Conservation (phyloP, 2,797 vertebrate species). For the Peromyscus melanophrys region DNA sequence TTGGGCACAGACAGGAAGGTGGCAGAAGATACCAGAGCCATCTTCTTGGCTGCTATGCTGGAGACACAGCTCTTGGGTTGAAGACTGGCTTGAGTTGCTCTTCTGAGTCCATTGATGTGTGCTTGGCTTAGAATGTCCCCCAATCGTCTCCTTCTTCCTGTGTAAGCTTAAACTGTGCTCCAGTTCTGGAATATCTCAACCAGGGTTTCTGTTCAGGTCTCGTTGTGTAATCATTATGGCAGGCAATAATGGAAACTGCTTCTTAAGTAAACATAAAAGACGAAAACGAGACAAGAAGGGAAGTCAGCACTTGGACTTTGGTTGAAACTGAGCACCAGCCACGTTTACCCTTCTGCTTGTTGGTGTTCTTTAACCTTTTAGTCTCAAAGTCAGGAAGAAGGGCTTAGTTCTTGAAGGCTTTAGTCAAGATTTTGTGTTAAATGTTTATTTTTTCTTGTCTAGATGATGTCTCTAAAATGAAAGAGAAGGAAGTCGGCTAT, state of each 20-base stretch:
- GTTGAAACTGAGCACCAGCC: not conserved
- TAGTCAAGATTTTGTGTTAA: not conserved
- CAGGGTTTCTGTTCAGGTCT: not conserved
- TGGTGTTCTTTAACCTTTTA: constrained; percentile 7
- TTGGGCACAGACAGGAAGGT: not conserved
- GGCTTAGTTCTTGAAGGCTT: not conserved
- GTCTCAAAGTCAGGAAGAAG: constrained; percentile 47
- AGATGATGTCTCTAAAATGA: not conserved
- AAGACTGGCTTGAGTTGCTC: not conserved
- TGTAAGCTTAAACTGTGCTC: not conserved
- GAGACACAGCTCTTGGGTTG: not conserved
- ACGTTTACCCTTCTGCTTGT: not conserved
- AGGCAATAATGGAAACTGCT: not conserved
- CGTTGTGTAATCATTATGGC: not conserved
- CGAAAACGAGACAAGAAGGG: not conserved
- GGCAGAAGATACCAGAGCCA: not conserved
- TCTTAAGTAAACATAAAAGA: constrained; percentile 5
- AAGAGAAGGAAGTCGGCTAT: not conserved
- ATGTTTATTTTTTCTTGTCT: constrained; percentile 13
- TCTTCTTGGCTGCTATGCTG: rapidly evolving
- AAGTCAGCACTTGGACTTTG: not conserved
- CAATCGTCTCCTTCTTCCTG: not conserved
- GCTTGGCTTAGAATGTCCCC: not conserved
- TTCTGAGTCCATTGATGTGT: not conserved
- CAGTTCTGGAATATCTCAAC: not conserved